phyloP scores from a whole-genome alignment of 2,888 invertebrate species.

The Meteorus colon region DNA sequence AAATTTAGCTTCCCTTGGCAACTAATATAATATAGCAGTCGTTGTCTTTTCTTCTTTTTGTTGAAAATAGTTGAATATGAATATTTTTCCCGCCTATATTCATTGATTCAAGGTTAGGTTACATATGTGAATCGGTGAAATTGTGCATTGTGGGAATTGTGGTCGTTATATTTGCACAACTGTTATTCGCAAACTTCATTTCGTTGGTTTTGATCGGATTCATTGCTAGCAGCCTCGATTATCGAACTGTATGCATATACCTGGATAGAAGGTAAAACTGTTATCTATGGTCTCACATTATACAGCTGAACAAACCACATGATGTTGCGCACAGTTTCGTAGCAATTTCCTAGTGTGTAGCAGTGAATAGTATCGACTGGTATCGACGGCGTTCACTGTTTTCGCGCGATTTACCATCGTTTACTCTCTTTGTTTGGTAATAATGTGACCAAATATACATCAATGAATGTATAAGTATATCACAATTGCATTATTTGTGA shows the following conservation, averaged over 20 bases:
- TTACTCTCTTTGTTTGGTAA: neutral
- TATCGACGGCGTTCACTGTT: conserved; percentile 11
- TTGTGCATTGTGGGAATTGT: neutral
- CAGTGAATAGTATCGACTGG: conserved; percentile 6
- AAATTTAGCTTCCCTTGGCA: too few relatives aligned
- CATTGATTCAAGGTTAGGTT: neutral
- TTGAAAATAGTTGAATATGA: neutral
- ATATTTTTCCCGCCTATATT: neutral
- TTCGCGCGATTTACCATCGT: conserved; percentile 27
- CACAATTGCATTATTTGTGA: neutral
- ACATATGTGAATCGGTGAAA: neutral
- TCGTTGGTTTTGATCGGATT: neutral
- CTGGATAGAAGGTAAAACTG: neutral
- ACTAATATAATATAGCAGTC: too few relatives aligned
- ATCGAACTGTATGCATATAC: conserved; percentile 7
- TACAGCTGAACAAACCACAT: neutral
- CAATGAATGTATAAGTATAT: neutral
- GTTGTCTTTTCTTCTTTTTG: too few relatives aligned
- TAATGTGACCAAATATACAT: neutral
- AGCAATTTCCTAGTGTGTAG: neutral
- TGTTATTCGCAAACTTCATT: neutral
- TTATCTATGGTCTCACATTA: neutral
- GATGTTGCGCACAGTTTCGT: neutral
- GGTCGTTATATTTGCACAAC: neutral
- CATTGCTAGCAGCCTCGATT: neutral